phyloP scores from a whole-genome alignment of 2,888 invertebrate genomes.

The Drosophila neotestacea region DNA sequence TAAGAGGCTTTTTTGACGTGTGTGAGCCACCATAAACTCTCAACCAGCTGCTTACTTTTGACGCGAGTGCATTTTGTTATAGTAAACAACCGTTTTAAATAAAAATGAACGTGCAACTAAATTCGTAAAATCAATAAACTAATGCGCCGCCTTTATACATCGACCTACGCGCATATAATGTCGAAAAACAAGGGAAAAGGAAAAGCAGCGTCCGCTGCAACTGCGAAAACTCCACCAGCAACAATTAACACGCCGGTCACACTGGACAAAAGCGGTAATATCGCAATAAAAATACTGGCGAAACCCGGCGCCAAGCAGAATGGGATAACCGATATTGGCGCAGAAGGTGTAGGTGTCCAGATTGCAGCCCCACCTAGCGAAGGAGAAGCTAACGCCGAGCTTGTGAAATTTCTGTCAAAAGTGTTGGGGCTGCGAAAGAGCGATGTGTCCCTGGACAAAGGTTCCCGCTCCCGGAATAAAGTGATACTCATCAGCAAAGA shows the following conservation, averaged over 20 bases:
- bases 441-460: constrained; percentile 89
- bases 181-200: constrained; percentile 77
- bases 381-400: constrained; percentile 92
- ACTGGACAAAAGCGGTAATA: constrained; percentile 87
- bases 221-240: constrained; percentile 13
- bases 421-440: constrained; percentile 90
- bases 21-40: constrained; percentile 6
- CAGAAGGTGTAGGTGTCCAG: constrained; percentile 90
- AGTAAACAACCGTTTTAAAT: neutral
- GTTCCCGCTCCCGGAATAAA: constrained; percentile 88
- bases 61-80: neutral
- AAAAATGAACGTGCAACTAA: constrained; percentile 13
- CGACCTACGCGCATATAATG: constrained; percentile 57
- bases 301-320: constrained; percentile 92
- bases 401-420: constrained; percentile 90
- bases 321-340: constrained; percentile 88
- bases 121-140: neutral
- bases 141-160: constrained; percentile 62
- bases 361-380: constrained; percentile 93
- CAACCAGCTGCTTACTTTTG: constrained; percentile 39
- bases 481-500: constrained; percentile 86
- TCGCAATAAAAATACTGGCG: constrained; percentile 88
- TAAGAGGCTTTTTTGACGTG: constrained; percentile 14
- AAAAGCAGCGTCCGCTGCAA: constrained; percentile 28
- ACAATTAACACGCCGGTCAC: constrained; percentile 75